Evolutionary conservation across 2,888 invertebrate genomes (phyloP), one percentile per base, ranked within the genome.

Genomic region (Tiphia femorata): DNA sequence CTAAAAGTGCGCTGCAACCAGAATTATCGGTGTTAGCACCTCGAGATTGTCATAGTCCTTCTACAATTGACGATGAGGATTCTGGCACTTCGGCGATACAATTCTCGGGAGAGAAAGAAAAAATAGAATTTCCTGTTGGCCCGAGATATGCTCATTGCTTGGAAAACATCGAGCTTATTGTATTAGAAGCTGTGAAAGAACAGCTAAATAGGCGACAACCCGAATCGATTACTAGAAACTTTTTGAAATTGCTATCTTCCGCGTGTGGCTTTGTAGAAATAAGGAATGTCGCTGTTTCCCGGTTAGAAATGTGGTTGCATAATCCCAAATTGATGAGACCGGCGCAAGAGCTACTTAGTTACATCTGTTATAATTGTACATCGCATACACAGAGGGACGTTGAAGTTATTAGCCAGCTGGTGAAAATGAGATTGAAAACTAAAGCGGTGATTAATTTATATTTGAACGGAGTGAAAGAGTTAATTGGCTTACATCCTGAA

Each of bases 321-420:
- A 97, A 97, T 80, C 96, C 97, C 58, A 98, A 98, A 87, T 85
- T 97, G 49, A 93, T 94, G 86, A 91, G 95, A 73, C 90, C 93
- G 17, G 96, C 96, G 0, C 96, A 97, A 82, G 98, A 98, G 84
- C 84, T 98, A 49, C 85, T 98, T 20, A 92, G 96, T 49, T 92
- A 94, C 74, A 89, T 98, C 66, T 97, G 97, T 81, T 90, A 92
- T 72, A 98, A 98, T 85, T 95, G 96, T 69, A 92, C 91, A 14
- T 86, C 89, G 3, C 88, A 87, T 67, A 88, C 89, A 4, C 87
- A 88, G 63, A 84, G 85, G 47, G 92, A 92, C 74, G 84, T 88
- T 21, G 92, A 92, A 76, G 93, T 95, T 40, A 90, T 98, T 49
- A 90, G 92, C 23, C 91, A 92, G 73, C 86, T 98, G 19, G 92